phyloP scores from a whole-genome alignment of 2,888 invertebrate genomes.

The Frankliniella fusca region DNA sequence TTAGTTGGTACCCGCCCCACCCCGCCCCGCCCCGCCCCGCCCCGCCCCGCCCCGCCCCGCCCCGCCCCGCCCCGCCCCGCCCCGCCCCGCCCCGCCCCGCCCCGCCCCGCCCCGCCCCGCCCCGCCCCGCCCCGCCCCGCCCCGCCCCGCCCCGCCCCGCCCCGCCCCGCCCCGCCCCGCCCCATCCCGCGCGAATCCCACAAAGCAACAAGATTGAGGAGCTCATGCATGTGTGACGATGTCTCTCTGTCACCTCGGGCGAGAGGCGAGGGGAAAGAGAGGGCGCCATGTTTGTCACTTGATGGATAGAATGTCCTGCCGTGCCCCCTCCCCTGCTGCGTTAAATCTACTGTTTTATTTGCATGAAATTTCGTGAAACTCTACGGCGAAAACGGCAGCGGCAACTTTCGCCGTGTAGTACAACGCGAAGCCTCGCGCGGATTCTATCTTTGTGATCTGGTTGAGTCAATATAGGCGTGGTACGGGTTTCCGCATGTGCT shows the following conservation, averaged over 20 bases:
- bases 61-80: neutral
- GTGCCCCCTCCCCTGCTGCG: no score
- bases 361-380: no score
- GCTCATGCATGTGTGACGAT: constrained; percentile 26
- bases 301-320: no score
- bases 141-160: neutral
- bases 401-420: no score
- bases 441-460: no score
- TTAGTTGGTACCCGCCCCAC: neutral
- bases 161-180: neutral
- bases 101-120: neutral
- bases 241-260: neutral
- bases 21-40: neutral
- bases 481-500: no score
- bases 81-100: constrained; percentile 8
- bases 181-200: constrained; percentile 14
- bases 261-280: neutral
- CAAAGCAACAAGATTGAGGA: constrained; percentile 26
- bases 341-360: no score
- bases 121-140: neutral
- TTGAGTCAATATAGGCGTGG: no score
- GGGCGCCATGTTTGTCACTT: neutral
- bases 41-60: neutral
- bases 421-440: no score
- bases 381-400: no score